Percentiles rank a stretch among this genome's conserved stretches.
These are phyloP conservation scores for Anas platyrhynchos DNA, from an alignment of 2,113 vertebrate genomes.

Conservation along the genomic window DNA sequence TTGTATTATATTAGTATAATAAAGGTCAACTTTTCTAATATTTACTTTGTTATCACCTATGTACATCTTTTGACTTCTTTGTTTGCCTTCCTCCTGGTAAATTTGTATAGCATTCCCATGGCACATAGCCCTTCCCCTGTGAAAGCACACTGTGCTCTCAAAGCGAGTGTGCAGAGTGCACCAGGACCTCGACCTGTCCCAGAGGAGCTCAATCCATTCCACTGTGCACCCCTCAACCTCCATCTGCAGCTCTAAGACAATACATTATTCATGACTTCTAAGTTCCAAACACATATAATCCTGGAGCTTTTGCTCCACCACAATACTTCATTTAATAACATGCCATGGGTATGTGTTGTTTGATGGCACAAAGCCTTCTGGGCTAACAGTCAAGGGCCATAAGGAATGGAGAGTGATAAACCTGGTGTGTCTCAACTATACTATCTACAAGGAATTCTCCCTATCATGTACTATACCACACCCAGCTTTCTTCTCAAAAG, in stretches of 20 bases:
- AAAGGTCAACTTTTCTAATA: slow-evolving; percentile 55
- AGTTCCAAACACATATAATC: background rate
- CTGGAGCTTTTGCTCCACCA: fast-evolving
- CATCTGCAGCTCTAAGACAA: background rate
- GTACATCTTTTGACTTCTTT: slow-evolving; percentile 64
- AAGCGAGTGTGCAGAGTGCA: fast-evolving
- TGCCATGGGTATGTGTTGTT: fast-evolving
- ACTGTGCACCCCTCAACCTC: fast-evolving
- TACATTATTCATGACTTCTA: background rate
- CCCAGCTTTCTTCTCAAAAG: background rate
- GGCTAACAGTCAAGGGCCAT: background rate
- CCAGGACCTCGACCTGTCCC: background rate
- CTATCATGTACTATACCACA: background rate
- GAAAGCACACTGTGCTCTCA: background rate
- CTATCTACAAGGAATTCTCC: background rate
- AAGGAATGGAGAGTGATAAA: background rate
- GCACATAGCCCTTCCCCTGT: slow-evolving; percentile 19
- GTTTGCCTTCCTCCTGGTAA: slow-evolving; percentile 67
- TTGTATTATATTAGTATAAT: slow-evolving; percentile 36
- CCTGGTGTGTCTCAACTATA: background rate
- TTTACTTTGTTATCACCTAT: slow-evolving; percentile 68
- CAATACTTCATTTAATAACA: background rate
- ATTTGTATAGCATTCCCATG: slow-evolving; percentile 40
- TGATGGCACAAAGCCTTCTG: background rate
- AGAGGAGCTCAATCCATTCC: background rate